A percentile compares a stretch with the other conserved stretches of the same genome.
These are phyloP conservation scores for Haliclona indistincta DNA, from an alignment of 37 sponge, comb jelly and placozoan genomes.

Conservation along the genomic window DNA sequence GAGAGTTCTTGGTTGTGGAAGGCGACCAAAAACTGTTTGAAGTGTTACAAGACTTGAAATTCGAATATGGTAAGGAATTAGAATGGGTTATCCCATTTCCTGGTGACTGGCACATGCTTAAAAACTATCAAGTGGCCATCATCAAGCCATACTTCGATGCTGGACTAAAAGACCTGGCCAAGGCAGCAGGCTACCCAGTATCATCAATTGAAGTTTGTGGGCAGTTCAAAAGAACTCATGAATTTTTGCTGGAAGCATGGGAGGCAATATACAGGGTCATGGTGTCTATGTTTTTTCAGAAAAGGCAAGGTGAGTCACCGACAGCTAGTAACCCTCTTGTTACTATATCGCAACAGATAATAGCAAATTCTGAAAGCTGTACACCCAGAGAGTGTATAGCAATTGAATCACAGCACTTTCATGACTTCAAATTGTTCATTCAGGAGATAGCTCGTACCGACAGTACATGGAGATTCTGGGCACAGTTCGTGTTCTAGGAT, in stretches of 20 bases:
- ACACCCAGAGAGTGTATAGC: neutral
- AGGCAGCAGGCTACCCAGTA: neutral
- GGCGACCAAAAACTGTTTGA: conserved; percentile 42
- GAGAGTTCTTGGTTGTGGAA: conserved; percentile 1
- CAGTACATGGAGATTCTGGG: conserved; percentile 42
- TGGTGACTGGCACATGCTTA: conserved; percentile 46
- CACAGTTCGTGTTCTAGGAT: conserved; percentile 32
- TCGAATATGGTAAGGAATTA: conserved; percentile 35
- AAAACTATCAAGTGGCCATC: conserved; percentile 27
- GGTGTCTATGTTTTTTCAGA: neutral
- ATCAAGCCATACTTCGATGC: conserved; percentile 37
- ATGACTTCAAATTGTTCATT: conserved; percentile 4
- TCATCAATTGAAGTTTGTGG: neutral
- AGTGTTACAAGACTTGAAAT: conserved; percentile 9
- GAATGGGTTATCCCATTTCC: conserved; percentile 17
- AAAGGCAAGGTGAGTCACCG: too few species aligned
- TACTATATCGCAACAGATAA: neutral
- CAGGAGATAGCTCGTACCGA: conserved; percentile 6
- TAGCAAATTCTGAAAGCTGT: neutral
- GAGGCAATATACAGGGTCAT: conserved; percentile 23
- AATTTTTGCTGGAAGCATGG: conserved; percentile 24
- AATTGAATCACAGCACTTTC: neutral
- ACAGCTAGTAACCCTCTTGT: neutral
- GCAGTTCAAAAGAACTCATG: neutral
- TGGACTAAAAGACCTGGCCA: conserved; percentile 19